These are phyloP conservation scores for Andrena hattorfiana DNA, from an alignment of 2,888 invertebrate species.

Conservation along the genomic window DNA sequence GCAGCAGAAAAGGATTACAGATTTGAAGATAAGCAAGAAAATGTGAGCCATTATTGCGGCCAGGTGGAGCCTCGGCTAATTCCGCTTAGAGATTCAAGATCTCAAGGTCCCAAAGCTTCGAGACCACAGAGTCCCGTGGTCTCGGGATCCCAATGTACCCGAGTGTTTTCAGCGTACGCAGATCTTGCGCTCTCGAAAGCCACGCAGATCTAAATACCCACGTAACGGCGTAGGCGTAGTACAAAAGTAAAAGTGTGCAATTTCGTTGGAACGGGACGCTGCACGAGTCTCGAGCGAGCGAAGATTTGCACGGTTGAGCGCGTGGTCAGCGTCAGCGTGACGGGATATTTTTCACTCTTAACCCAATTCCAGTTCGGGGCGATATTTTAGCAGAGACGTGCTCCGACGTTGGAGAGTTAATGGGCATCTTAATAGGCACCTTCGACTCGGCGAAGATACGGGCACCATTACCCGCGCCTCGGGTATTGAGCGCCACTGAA, in stretches of 20 bases:
- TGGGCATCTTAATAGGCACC: slow-evolving; percentile 48
- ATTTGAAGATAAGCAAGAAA: background rate
- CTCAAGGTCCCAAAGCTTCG: too few species aligned
- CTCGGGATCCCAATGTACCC: too few species aligned
- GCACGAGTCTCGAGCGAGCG: background rate
- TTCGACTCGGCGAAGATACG: slow-evolving; percentile 30
- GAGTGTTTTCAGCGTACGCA: too few species aligned
- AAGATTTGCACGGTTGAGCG: slow-evolving; percentile 29
- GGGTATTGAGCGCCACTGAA: slow-evolving; percentile 41
- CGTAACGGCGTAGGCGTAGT: background rate
- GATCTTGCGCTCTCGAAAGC: too few species aligned
- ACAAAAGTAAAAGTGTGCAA: background rate
- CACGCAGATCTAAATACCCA: background rate
- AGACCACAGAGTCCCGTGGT: too few species aligned
- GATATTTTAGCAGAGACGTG: slow-evolving; percentile 47
- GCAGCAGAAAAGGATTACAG: background rate
- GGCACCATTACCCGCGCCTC: slow-evolving; percentile 35
- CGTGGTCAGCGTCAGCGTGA: slow-evolving; percentile 23
- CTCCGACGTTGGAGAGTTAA: slow-evolving; percentile 43
- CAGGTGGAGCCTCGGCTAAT: too few species aligned
- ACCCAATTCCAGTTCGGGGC: slow-evolving; percentile 32
- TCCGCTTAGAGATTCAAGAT: too few species aligned
- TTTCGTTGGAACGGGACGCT: background rate
- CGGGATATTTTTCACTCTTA: slow-evolving; percentile 43
- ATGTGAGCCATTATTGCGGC: too few species aligned